These are phyloP conservation scores for Scophthalmus maximus DNA, from an alignment of 2,113 vertebrate genomes.

Conservation along the genomic window DNA sequence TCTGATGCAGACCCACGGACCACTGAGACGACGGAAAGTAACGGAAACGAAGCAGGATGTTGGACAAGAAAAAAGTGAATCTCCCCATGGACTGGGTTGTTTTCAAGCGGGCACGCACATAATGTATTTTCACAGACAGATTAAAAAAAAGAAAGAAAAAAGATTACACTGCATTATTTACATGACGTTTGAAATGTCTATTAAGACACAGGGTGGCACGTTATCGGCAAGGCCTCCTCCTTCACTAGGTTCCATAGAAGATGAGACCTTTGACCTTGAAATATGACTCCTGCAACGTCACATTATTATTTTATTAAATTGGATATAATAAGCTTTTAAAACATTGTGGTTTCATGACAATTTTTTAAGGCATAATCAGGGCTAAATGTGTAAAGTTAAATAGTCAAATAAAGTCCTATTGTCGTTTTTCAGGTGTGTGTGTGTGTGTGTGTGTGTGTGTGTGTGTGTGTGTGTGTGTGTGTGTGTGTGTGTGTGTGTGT, in stretches of 20 bases:
- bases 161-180: background rate
- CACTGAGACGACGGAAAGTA: background rate
- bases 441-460: too few species aligned
- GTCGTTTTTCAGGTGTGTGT: too few species aligned
- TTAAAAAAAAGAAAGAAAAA: too few species aligned
- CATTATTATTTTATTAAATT: background rate
- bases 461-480: too few species aligned
- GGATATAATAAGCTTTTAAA: background rate
- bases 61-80: too few species aligned
- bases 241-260: too few species aligned
- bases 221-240: background rate
- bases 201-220: background rate
- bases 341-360: background rate
- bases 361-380: background rate
- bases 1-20: conserved; percentile 3
- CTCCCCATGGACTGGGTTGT: background rate
- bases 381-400: background rate
- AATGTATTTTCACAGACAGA: too few species aligned
- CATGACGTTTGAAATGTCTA: background rate
- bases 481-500: too few species aligned
- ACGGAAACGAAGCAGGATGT: rapidly evolving
- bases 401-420: too few species aligned
- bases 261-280: conserved; percentile 3
- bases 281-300: background rate
- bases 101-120: background rate